Percentiles rank a stretch among this genome's conserved stretches.
phyloP scores from a whole-genome alignment of 2,797 vertebrate genomes.

The Sandelia bainsii region DNA sequence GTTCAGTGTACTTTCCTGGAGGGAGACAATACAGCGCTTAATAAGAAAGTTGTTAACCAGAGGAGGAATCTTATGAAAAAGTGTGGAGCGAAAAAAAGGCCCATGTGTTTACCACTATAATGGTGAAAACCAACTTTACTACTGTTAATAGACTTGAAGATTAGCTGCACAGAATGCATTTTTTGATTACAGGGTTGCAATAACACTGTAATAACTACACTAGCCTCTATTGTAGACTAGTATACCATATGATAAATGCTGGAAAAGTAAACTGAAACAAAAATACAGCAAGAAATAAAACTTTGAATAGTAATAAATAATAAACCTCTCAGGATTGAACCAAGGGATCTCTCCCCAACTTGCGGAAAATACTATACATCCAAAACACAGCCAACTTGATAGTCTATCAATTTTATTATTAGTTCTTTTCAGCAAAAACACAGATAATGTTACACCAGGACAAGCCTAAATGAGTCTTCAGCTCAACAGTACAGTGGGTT shows the following conservation, averaged over 20 bases:
- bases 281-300: not conserved
- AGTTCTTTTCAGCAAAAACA: not conserved
- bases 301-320: too few species aligned
- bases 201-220: not conserved
- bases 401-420: too few species aligned
- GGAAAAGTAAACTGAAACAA: not conserved
- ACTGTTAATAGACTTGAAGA: not conserved
- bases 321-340: too few species aligned
- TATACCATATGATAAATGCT: not conserved
- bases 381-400: too few species aligned
- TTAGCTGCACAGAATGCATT: too few species aligned
- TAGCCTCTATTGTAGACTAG: not conserved
- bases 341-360: too few species aligned
- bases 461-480: not conserved
- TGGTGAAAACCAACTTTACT: conserved; percentile 25
- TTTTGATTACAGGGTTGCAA: not conserved
- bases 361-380: too few species aligned
- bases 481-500: conserved; percentile 14
- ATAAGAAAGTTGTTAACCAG: conserved; percentile 58
- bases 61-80: conserved; percentile 20
- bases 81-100: not conserved
- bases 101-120: conserved; percentile 3
- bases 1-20: conserved; percentile 27
- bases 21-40: conserved; percentile 27
- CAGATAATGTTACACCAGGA: not conserved